These are phyloP conservation scores for Ornithoptera alexandrae DNA, from an alignment of 2,888 invertebrate species.

Conservation along the genomic window DNA sequence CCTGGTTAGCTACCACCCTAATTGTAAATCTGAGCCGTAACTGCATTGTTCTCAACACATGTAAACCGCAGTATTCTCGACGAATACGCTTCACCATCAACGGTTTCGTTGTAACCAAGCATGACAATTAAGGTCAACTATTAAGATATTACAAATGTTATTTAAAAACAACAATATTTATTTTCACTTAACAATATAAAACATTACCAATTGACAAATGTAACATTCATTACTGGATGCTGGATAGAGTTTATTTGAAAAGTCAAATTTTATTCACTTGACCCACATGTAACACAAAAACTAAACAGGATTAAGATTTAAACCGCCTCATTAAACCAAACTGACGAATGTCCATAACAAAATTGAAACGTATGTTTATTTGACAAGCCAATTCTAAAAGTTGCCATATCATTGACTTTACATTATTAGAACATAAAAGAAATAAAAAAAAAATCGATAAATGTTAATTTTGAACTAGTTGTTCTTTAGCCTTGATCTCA, in stretches of 20 bases:
- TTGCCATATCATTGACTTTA: constrained; percentile 20
- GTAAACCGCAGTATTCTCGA: no score
- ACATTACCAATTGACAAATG: constrained; percentile 4
- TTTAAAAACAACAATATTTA: no score
- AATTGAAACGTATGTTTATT: constrained; percentile 12
- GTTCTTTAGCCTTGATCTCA: constrained; percentile 27
- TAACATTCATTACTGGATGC: not conserved
- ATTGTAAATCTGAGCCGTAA: no score
- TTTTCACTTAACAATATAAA: not conserved
- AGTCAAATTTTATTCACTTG: constrained; percentile 9
- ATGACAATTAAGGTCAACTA: no score
- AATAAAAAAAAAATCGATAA: constrained; percentile 3
- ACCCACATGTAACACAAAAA: constrained; percentile 12
- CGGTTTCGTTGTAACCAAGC: no score
- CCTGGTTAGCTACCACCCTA: no score
- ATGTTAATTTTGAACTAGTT: constrained; percentile 25
- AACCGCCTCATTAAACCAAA: not conserved
- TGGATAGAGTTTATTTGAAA: constrained; percentile 21
- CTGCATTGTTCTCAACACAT: no score
- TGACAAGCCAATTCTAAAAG: constrained; percentile 17
- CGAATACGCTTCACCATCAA: no score
- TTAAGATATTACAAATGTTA: no score
- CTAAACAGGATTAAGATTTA: constrained; percentile 6
- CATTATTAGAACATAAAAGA: constrained; percentile 10
- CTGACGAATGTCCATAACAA: not conserved